A percentile compares a stretch with the other conserved stretches of the same genome.
Evolutionary conservation across 2,888 invertebrate species (phyloP).

Genomic region (Hanleya hanleyi): DNA sequence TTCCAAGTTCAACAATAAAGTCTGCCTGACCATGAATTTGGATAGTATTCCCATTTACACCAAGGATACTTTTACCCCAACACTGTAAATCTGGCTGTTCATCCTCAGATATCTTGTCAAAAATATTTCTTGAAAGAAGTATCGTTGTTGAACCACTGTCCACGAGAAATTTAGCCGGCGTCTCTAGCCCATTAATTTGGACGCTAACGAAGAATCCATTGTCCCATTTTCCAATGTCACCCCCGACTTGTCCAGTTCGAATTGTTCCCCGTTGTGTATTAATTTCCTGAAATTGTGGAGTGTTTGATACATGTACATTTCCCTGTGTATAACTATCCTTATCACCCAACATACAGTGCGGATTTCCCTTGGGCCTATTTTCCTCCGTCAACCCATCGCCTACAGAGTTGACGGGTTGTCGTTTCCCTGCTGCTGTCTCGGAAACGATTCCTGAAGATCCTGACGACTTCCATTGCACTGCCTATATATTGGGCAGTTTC

Average conservation of each 20-base stretch:
- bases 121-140: not conserved
- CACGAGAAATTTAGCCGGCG: not conserved
- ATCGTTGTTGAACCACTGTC: not conserved
- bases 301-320: no score
- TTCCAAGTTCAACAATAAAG: not conserved
- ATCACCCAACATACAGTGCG: no score
- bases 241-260: not conserved
- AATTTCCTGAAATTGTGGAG: no score
- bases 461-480: no score
- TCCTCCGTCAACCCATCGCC: no score
- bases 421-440: no score
- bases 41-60: not conserved
- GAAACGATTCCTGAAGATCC: no score
- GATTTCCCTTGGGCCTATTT: no score
- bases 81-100: not conserved
- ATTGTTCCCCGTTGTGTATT: no score
- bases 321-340: no score
- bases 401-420: no score
- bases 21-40: not conserved
- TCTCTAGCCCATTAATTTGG: not conserved
- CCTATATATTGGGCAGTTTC: no score
- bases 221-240: not conserved
- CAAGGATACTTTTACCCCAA: not conserved
- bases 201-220: not conserved
- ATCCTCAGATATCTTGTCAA: not conserved